phyloP scores from a whole-genome alignment of 2,113 vertebrate species.

The Sinocyclocheilus maitianheensis region DNA sequence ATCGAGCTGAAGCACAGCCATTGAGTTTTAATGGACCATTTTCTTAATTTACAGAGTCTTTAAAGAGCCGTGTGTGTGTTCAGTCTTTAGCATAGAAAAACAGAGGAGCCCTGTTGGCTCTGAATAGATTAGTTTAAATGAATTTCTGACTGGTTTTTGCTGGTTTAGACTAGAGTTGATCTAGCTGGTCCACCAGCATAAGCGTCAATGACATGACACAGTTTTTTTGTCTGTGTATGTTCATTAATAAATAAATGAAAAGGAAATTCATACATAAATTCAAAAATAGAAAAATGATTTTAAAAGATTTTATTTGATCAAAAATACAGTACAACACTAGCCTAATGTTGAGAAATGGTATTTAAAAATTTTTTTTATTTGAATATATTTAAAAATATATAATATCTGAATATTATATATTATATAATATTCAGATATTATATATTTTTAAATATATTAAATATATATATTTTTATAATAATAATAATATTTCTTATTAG shows the following conservation, averaged over 20 bases:
- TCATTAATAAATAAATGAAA: background rate
- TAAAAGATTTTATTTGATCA: background rate
- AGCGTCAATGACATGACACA: too few relatives aligned
- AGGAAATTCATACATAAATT: background rate
- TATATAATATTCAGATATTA: too few relatives aligned
- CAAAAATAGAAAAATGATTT: background rate
- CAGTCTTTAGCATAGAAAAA: background rate
- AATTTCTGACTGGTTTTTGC: background rate
- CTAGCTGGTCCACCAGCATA: background rate
- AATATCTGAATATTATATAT: background rate
- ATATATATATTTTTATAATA: too few relatives aligned
- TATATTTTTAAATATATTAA: too few relatives aligned
- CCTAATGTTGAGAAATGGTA: background rate
- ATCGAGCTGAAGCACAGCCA: background rate
- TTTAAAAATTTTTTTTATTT: background rate
- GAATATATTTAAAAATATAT: background rate
- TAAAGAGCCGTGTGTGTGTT: background rate
- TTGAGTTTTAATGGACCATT: background rate
- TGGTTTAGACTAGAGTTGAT: background rate
- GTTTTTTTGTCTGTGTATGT: background rate
- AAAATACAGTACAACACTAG: background rate
- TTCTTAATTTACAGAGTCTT: slow-evolving; percentile 4
- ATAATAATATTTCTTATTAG: too few relatives aligned
- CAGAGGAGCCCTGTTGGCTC: background rate
- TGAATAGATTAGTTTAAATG: background rate